Evolutionary conservation across 2,113 vertebrate species (phyloP), one percentile per base, ranked within the genome.

Genomic region (Tringa solitaria): DNA sequence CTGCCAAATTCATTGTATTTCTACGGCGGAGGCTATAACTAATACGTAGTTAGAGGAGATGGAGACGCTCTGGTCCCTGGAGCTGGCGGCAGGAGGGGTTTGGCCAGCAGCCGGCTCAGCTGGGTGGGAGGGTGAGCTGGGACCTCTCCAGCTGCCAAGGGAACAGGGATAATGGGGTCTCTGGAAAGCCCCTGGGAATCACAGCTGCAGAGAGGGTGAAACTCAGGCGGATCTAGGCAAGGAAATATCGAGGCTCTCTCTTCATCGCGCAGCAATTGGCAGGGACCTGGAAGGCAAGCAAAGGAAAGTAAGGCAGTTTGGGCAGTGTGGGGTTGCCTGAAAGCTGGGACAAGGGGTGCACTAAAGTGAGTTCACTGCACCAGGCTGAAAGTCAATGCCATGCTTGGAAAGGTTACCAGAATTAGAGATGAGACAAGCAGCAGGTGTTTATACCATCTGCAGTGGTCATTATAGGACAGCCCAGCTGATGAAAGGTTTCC

Each of bases 1-100:
- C 21, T 65, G 74, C 95, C 84, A 93, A 94, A 93, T 91, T 93
- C 78, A 81, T 64, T 67, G 65, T 86, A 73, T 74, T 94, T 56
- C 54, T 72, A 30, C 86, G 59, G 24, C 7, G 54, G 60, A 88
- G 27, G 79, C 68, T 93, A 70, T 95, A 84, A 93, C 79, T 95
- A 85, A 69, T 91, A 51, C 43, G 45, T 80, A 83, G 83, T 94
- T 95, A 83, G 83, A 93, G 78, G 59, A 84, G 45, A 88, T 77
- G 79, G 91, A 89, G 65, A 54, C 3, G 4, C 28, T 85, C 67
- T 20, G 78, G 70, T 82, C 63, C 48, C 93, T 56, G 26, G 50
- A 69, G 57, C 33, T 89, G 64, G 87, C 6, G 22, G 80, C 70
- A 86, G 60, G 28, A 56, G 21, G 28, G 39, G 75, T 63, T 64